phyloP scores from a whole-genome alignment of 2,113 vertebrate species.

The Typhlomys cinereus region DNA sequence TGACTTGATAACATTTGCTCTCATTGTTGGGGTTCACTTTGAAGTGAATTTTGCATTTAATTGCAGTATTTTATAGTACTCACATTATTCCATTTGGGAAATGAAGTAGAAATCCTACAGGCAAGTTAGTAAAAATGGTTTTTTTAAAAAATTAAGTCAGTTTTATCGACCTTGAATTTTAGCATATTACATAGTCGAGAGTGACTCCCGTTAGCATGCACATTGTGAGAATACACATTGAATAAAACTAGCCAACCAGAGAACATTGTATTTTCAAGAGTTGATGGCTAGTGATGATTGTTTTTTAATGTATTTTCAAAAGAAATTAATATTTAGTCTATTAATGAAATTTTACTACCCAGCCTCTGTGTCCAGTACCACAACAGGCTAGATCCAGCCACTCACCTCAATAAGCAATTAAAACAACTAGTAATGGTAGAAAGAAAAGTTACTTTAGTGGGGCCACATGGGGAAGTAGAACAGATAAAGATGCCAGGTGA shows the following conservation, averaged over 20 bases:
- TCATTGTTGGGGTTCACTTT: slow-evolving; percentile 54
- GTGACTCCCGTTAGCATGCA: slow-evolving; percentile 5
- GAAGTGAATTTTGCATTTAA: slow-evolving; percentile 69
- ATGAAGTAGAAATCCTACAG: slow-evolving; percentile 70
- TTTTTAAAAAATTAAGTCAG: slow-evolving; percentile 42
- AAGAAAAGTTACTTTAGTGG: too few relatives aligned
- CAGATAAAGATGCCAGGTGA: neutral
- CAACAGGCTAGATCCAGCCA: neutral
- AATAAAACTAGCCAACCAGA: slow-evolving; percentile 39
- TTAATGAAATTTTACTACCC: neutral
- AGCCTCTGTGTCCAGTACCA: neutral
- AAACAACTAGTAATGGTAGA: neutral
- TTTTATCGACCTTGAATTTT: slow-evolving; percentile 61
- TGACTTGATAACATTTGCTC: slow-evolving; percentile 45
- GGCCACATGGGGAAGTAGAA: neutral
- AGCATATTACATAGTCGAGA: slow-evolving; percentile 26
- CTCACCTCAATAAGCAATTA: neutral
- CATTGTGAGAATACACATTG: slow-evolving; percentile 15
- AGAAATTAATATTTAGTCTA: neutral
- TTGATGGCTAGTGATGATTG: slow-evolving; percentile 68
- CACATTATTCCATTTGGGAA: slow-evolving; percentile 73
- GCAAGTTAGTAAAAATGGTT: slow-evolving; percentile 58
- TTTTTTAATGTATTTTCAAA: slow-evolving; percentile 68
- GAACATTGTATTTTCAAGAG: slow-evolving; percentile 61
- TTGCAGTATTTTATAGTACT: slow-evolving; percentile 65